Conservation (phyloP, 2,113 vertebrate genomes). For the Dipodomys spectabilis region DNA sequence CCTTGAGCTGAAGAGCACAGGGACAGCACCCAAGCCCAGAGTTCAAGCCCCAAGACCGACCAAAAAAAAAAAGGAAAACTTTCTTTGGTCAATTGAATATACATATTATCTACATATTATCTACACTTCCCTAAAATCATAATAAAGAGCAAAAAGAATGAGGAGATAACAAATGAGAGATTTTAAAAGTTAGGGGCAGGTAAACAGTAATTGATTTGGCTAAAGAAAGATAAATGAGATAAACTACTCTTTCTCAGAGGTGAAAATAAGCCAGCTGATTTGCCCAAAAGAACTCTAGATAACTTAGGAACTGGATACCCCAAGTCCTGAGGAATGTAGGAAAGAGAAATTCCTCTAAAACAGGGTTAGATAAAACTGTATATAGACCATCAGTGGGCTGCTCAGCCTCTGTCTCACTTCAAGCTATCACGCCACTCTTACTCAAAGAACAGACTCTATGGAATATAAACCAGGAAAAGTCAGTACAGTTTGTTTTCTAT, state of each 20-base stretch:
- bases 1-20: too few relatives aligned
- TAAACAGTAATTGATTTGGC: background rate
- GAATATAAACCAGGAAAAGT: background rate
- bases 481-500: conserved; percentile 40
- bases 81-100: background rate
- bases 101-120: background rate
- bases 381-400: background rate
- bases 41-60: too few relatives aligned
- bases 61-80: too few relatives aligned
- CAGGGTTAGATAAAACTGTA: background rate
- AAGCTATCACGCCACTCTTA: background rate
- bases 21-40: too few relatives aligned
- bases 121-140: conserved; percentile 10
- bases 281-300: background rate
- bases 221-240: conserved; percentile 27
- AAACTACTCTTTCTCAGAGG: background rate
- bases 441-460: background rate
- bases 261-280: background rate
- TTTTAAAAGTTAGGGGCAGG: background rate
- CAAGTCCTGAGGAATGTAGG: background rate
- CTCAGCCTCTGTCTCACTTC: background rate
- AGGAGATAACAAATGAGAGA: background rate
- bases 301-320: background rate
- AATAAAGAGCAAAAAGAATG: background rate
- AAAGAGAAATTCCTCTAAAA: background rate